Percentiles rank a stretch among this genome's conserved stretches.
These are phyloP conservation scores for Pammene aurita DNA, from an alignment of 2,888 invertebrate species.

Conservation along the genomic window DNA sequence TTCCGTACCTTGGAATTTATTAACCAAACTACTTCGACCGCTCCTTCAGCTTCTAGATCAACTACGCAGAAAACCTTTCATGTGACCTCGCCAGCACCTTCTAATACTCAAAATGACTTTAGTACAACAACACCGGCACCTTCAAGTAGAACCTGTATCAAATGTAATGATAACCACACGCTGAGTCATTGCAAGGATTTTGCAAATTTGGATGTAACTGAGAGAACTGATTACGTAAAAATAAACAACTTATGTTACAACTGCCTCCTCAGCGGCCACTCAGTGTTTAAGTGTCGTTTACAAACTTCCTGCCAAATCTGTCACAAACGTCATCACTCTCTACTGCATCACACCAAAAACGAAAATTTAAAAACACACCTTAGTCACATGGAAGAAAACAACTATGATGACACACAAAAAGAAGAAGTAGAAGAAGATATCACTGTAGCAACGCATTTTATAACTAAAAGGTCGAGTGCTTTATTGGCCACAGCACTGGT, in stretches of 20 bases:
- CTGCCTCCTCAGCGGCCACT: slow-evolving; percentile 46
- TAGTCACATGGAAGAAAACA: slow-evolving; percentile 18
- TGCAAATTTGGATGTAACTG: slow-evolving; percentile 37
- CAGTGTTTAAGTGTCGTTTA: slow-evolving; percentile 45
- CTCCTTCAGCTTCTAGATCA: background rate
- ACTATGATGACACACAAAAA: background rate
- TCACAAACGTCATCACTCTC: slow-evolving; percentile 46
- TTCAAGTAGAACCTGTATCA: background rate
- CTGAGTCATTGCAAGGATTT: slow-evolving; percentile 48
- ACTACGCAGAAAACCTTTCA: slow-evolving; percentile 32
- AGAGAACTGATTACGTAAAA: slow-evolving; percentile 44
- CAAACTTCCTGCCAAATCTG: slow-evolving; percentile 32
- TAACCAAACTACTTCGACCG: slow-evolving; percentile 1
- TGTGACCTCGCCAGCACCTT: slow-evolving; percentile 13
- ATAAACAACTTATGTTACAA: slow-evolving; percentile 46
- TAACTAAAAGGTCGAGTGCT: slow-evolving; percentile 31
- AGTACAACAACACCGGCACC: background rate
- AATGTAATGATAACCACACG: slow-evolving; percentile 44
- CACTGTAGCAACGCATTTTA: slow-evolving; percentile 41
- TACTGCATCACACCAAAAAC: slow-evolving; percentile 42
- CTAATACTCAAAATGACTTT: too few relatives aligned
- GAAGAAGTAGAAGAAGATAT: slow-evolving; percentile 32
- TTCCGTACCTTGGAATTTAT: slow-evolving; percentile 39
- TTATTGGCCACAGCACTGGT: slow-evolving; percentile 48
- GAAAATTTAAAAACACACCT: slow-evolving; percentile 15